Evolutionary conservation across 2,113 vertebrate species (phyloP), one percentile per base, ranked within the genome.

Genomic region (Smithornis capensis): DNA sequence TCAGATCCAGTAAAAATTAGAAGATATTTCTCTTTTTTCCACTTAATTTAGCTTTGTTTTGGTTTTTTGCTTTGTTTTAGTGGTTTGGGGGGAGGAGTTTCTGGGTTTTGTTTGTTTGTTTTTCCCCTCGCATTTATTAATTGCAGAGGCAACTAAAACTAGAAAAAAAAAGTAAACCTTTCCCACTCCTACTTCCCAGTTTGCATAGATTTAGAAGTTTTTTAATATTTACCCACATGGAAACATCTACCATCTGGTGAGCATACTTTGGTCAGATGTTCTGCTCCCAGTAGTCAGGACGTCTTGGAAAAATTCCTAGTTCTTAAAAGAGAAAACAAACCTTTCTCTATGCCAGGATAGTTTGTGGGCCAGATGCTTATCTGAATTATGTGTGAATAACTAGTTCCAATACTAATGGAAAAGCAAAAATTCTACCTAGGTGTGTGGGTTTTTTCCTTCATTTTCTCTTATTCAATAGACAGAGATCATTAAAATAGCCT

Each of bases 161-260:
- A 28, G 21, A 78, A 89, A 94, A 47, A 63, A 94, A 29, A 24
- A 82, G 25, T 19, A 79, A 91, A 64, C 5, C 15, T 68, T 90
- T 90, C n/a, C 57, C 84, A 84, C 37, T 16, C 62, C 68, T 53
- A 55, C 40, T 91, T 93, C 23, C 25, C 14, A 67, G 82, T 95
- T 87, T 91, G n/a, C 38, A 73, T 9, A 87, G 59, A 70, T 70
- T 87, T 77, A 85, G 57, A 88, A 87, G 31, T 69, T 79, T 63
- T 87, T 92, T 29, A 83, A 53, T 89, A 91, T 85, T 85, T 93
- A 92, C 67, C 90, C 87, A 40, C 38, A 70, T 77, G 42, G 78
- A 95, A 91, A 94, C 55, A 92, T 90, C 85, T 82, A 95, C 94
- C 95, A 97, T 97, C 91, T 95, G 95, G 84, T 94, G 24, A 92